Conservation (phyloP, 2,113 vertebrate species). For the Hypocryptadius cinnamomeus region DNA sequence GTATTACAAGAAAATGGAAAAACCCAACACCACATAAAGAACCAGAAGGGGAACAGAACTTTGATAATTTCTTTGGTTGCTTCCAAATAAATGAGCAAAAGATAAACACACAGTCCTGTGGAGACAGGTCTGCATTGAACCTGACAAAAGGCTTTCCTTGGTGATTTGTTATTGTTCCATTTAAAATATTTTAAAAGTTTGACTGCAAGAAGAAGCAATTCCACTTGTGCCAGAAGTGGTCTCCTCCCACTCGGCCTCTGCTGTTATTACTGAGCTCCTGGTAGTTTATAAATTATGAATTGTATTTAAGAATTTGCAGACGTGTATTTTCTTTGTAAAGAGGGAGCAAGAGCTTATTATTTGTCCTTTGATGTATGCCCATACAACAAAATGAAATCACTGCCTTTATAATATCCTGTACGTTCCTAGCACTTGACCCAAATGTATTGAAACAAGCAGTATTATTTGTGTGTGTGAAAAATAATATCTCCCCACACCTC, state of each 20-base stretch:
- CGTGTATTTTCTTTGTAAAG: not conserved
- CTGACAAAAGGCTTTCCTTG: not conserved
- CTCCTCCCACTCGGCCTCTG: not conserved
- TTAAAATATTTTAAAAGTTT: not conserved
- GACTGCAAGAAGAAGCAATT: not conserved
- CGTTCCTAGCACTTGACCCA: not conserved
- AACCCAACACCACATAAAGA: not conserved
- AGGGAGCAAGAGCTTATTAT: not conserved
- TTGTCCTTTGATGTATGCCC: not conserved
- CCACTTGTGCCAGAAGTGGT: not conserved
- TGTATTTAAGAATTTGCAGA: constrained; percentile 8
- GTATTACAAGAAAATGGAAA: not conserved
- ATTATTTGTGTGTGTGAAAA: not conserved
- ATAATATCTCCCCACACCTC: not conserved
- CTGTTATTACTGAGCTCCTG: not conserved
- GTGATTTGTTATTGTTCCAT: not conserved
- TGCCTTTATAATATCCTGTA: not conserved
- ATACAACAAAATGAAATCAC: not conserved
- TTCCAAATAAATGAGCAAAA: not conserved
- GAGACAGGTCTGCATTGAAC: not conserved
- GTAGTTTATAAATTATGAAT: constrained; percentile 33
- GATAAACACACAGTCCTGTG: not conserved
- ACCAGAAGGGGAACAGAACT: not conserved
- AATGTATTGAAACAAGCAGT: not conserved
- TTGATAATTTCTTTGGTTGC: not conserved